Percentiles rank a stretch among this genome's conserved stretches.
Evolutionary conservation across 2,797 vertebrate species (phyloP).

Genomic region (Clarias pachynema): DNA sequence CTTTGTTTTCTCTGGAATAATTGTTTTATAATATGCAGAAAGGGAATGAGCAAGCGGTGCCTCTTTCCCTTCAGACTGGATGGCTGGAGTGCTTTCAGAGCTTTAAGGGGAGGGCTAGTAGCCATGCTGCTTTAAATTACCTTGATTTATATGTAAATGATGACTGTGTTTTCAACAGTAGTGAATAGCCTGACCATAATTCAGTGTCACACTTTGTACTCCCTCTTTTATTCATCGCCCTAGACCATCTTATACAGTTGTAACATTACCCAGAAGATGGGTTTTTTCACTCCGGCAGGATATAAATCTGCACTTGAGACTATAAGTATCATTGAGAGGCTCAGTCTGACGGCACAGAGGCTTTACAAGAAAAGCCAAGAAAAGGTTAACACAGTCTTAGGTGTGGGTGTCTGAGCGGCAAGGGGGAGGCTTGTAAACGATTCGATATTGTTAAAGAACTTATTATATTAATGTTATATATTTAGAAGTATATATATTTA

Average conservation of each 20-base stretch:
- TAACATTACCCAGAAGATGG: constrained; percentile 48
- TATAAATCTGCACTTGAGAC: constrained; percentile 66
- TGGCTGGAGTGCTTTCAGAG: constrained; percentile 61
- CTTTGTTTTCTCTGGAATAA: constrained; percentile 32
- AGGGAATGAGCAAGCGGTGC: constrained; percentile 57
- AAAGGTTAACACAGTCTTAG: constrained; percentile 73
- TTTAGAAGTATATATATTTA: too few relatives aligned
- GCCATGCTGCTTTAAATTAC: constrained; percentile 68
- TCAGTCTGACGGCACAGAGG: constrained; percentile 61
- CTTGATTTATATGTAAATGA: constrained; percentile 75
- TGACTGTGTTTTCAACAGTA: constrained; percentile 67
- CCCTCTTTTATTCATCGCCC: constrained; percentile 60
- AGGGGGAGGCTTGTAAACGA: too few relatives aligned
- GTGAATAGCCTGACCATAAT: constrained; percentile 67
- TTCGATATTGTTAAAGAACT: too few relatives aligned
- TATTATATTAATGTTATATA: too few relatives aligned
- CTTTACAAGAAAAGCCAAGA: constrained; percentile 69
- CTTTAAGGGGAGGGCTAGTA: constrained; percentile 57
- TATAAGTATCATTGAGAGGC: constrained; percentile 64
- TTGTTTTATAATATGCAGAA: constrained; percentile 38
- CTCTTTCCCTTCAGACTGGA: constrained; percentile 57
- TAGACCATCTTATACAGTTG: constrained; percentile 52
- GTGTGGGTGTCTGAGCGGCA: neutral
- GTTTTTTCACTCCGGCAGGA: constrained; percentile 54
- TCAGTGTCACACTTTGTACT: constrained; percentile 61